Base-by-base conservation (phyloP, 2,888 invertebrate species). In the Chrysomela aeneicollis region DNA sequence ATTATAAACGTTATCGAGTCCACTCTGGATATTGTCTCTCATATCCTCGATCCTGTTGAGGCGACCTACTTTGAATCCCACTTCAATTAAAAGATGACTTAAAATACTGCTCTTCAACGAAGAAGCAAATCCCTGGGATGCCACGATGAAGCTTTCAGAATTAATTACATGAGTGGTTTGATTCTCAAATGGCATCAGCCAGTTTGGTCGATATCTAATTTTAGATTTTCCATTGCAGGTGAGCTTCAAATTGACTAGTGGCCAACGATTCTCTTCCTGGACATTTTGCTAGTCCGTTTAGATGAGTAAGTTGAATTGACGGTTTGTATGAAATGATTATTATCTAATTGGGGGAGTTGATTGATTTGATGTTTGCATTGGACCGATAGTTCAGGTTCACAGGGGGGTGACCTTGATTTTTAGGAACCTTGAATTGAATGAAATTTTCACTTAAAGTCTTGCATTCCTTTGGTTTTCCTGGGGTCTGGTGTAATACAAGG, bases 41-140 rank as follows among this genome's bases (percentile, higher is more conserved):
- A 15, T 42, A 42, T 15, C 15, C 42, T 1, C 2, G 15, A 3
- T 42, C 42, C 42, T 10, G 42, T n/a, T 60, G 50, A 59, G 21
- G 63, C 68, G 63, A 64, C 68, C 63, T 63, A 67, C 66, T 66
- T 42, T 68, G 71, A 73, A 74, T 74, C 73, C 73, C 60, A 64
- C 70, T 74, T 74, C 73, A 73, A 74, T 74, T 74, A 74, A 74
- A 73, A 74, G 72, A 73, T 75, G 73, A 71, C 71, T 72, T 71
- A 72, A 73, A 74, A 73, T 72, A 71, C 70, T 64, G 61, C 54
- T 42, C 10, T 21, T 52, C 52, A 58, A 51, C 37, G 54, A 63
- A 47, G 30, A 42, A 22, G 53, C 17, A 60, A 61, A 26, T 42
- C 52, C 52, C 52, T 6, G 30, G 52, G 52, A 52, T 26, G 30